phyloP scores from a whole-genome alignment of 2,113 vertebrate species.

The pig (Sus scrofa) region DNA sequence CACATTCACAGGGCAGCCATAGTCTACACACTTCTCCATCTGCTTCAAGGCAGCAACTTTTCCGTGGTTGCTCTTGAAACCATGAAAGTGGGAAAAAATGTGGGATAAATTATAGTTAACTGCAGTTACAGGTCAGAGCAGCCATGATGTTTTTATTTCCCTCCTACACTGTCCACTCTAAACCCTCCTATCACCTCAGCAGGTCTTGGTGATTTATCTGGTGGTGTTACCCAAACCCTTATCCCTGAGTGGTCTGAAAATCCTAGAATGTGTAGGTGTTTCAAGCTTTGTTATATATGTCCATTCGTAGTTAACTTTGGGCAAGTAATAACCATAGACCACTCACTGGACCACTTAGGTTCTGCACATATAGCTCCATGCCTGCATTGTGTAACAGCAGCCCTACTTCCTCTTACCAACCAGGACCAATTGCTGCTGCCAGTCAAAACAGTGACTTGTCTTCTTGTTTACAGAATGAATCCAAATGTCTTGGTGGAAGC shows the following conservation, averaged over 20 bases:
- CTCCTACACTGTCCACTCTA: neutral
- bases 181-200: neutral
- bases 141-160: neutral
- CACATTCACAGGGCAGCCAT: neutral
- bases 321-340: neutral
- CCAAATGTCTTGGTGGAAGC: neutral
- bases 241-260: neutral
- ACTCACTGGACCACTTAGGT: neutral
- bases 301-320: neutral
- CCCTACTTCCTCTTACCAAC: neutral
- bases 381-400: neutral
- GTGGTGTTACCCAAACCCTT: neutral
- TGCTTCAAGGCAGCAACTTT: neutral
- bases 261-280: neutral
- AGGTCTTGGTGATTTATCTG: neutral
- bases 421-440: neutral
- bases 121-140: neutral
- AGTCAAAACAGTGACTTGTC: neutral
- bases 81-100: neutral
- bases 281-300: neutral
- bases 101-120: neutral
- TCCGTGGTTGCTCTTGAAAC: neutral
- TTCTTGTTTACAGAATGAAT: neutral
- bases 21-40: too few relatives aligned
- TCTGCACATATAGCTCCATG: neutral